Evolutionary conservation across 1,140 invertebrate species (phyloP), one percentile per base, ranked within the genome.

Genomic region (Hycleus phaleratus): DNA sequence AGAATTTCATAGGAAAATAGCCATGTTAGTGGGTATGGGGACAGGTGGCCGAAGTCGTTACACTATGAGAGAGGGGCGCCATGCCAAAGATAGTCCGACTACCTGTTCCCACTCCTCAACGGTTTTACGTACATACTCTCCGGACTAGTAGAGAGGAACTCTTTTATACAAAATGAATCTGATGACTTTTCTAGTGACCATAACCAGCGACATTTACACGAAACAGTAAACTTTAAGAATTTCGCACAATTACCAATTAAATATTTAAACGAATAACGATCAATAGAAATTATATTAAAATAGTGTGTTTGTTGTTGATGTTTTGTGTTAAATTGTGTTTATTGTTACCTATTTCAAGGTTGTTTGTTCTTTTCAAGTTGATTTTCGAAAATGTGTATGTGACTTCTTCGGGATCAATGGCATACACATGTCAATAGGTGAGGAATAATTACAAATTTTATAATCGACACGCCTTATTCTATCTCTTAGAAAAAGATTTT

Each of bases 291-390:
- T 39, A 10, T 39, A n/a, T 4, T 42, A 42, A 42, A 8, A 42
- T 4, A 10, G 11, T 8, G 40, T 42, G 9, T 42, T 42, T 42
- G 4, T n/a, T 42, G 9, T 42, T 42, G 4, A n/a, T n/a, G 11
- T 11, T n/a, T 3, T 11, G 9, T n/a, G 40, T 42, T 42, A 32
- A 38, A 26, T 46, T 55, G 47, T 55, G 52, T 38, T 46, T 39
- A 55, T 46, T 55, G 45, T 46, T 47, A 24, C 45, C 52, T 24
- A 53, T 43, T 47, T 55, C 52, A 55, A 55, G 52, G 52, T 55
- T 55, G 52, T 55, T 55, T 55, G 52, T 55, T 55, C 44, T 55
- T 46, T 26, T 46, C 38, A 46, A 45, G 45, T 46, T 55, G 52
- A 46, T 55, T 55, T 55, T 55, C 26, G 24, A 55, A 55, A 55